Base-by-base conservation (phyloP, 1,140 invertebrate genomes). In the Chionoecetes opilio region DNA sequence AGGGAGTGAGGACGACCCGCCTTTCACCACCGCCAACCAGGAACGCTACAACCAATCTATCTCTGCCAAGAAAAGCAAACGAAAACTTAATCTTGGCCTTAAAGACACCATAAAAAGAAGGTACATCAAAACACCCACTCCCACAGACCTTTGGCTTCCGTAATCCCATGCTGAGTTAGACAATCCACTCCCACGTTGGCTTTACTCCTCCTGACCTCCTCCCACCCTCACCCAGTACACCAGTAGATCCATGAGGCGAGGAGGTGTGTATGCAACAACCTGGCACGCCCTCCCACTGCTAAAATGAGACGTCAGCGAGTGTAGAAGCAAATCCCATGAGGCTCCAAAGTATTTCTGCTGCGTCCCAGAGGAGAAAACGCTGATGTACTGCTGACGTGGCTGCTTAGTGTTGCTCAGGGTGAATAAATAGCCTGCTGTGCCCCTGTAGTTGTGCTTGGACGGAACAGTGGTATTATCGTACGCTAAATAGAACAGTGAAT, bases 91-190 rank as follows among this genome's bases (percentile, higher is more conserved):
- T 75, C 85, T 90, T 2, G 84, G 93, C 63, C 38, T 94, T 46
- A 94, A 91, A 88, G 88, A 89, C 75, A 84, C 87, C n/a, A 84
- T 94, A 63, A 94, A 84, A 63, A 94, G 82, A 75, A 93, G 92
- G 92, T 93, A 93, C 37, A n/a, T n/a, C n/a, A 53, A 53, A 53
- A 53, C 46, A 53, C 46, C 21, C 11, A 34, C 21, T 35, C 35
- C 41, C 34, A 6, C n/a, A 75, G 63, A 75, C 63, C 63, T 21
- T 21, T 21, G 21, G 63, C 63, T 75, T 75, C 21, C 11, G 63
- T 75, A 17, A n/a, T 75, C 63, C 63, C 63, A 75, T 26, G 63
- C 63, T 75, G 63, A 75, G n/a, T 11, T 75, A 75, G 21, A 75
- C 63, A n/a, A 1, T n/a, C n/a, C 63, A 1, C 63, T 75, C n/a